Conservation (phyloP, 2,113 vertebrate genomes). For the Capreolus pygargus region DNA sequence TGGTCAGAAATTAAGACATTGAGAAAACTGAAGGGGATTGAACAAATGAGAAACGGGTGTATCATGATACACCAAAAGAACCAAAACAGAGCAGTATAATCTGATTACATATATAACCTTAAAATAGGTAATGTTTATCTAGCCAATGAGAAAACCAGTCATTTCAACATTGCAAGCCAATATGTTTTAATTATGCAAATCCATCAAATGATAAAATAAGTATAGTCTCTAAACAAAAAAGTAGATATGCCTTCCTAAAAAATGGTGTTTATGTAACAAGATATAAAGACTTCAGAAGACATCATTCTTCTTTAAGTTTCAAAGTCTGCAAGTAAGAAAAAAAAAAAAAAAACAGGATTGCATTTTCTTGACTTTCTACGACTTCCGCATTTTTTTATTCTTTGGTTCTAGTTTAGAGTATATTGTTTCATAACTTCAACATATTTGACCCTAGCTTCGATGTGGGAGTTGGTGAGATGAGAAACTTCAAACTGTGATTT, state of each 20-base stretch:
- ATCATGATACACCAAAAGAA: not conserved
- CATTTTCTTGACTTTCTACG: constrained; percentile 21
- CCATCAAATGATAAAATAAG: not conserved
- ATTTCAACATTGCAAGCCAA: not conserved
- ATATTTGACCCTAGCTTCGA: constrained; percentile 49
- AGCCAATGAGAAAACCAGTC: not conserved
- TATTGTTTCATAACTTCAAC: constrained; percentile 69
- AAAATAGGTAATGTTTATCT: not conserved
- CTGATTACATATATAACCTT: not conserved
- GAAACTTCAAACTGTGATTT: constrained; percentile 67
- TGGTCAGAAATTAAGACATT: not conserved
- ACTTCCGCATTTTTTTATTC: not conserved
- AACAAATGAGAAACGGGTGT: not conserved
- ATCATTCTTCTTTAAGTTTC: not conserved
- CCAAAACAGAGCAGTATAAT: not conserved
- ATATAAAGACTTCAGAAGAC: not conserved
- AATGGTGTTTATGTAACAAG: not conserved
- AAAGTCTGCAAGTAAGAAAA: not conserved
- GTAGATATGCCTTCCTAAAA: not conserved
- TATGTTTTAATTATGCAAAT: not conserved
- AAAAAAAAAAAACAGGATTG: constrained; percentile 1
- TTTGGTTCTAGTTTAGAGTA: constrained; percentile 38
- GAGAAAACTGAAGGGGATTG: not conserved
- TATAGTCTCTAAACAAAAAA: not conserved
- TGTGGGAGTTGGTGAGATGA: constrained; percentile 63